Evolutionary conservation across 2,888 invertebrate genomes (phyloP), one percentile per base, ranked within the genome.

Genomic region (Sesia bembeciformis): DNA sequence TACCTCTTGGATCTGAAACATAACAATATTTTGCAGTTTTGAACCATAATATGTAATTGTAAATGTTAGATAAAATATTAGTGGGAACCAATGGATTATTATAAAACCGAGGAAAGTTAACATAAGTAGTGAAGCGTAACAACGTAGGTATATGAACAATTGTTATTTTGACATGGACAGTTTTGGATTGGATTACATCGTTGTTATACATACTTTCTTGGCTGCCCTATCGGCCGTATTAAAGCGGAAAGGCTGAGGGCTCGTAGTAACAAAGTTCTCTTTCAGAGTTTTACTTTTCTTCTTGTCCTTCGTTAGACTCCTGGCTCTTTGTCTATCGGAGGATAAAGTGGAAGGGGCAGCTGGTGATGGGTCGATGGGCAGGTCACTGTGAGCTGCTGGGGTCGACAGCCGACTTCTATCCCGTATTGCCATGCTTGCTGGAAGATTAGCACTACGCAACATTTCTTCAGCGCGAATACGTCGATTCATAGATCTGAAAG

Each of bases 401-500:
- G 89, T 88, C 0, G 89, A 89, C 3, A 79, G 72, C 4, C 82
- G 76, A 57, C 88, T 88, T 5, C 85, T 78, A 62, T 94, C 93
- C 40, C 94, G 82, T 54, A 91, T 86, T 0, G 92, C 93, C 93
- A 94, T 94, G 1, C 91, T 91, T 0, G 93, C 93, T 0, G 94
- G 94, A 56, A 93, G 81, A 42, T 91, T 92, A 0, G 94, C 91
- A 1, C 90, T 90, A 58, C 91, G 91, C 53, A 94, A 75, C 88
- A 94, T 84, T 76, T 94, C 94, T 62, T 93, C 93, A 0, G 94
- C 91, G 56, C 94, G 85, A 43, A 94, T 91, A 66, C 92, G 92
- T 62, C 93, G 92, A 66, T 93, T 93, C 64, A 94, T 84, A 23
- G 91, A 86, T 61, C 93, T 93, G 61, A 39, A 72, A 58, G 23